Percentiles rank a stretch among this genome's conserved stretches.
Conservation (phyloP, 2,797 vertebrate species). For the Macrochelys suwanniensis region DNA sequence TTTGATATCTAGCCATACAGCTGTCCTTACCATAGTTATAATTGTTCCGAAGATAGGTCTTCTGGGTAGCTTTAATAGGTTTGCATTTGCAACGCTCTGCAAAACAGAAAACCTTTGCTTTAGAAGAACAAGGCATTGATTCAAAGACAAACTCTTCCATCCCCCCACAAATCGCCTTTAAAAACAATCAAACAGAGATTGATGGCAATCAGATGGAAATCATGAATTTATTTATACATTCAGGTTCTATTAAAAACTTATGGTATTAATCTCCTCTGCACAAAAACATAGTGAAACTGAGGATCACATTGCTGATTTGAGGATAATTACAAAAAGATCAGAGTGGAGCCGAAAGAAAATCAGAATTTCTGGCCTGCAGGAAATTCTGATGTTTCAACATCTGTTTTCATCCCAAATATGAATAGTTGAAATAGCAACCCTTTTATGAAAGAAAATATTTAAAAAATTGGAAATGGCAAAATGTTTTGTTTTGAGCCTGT, state of each 20-base stretch:
- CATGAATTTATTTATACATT: not conserved
- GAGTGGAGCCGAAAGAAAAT: not conserved
- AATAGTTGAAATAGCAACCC: not conserved
- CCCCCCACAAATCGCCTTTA: not conserved
- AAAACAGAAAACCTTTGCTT: conserved; percentile 61
- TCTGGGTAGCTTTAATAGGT: conserved; percentile 86
- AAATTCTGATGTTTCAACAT: not conserved
- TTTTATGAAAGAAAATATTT: not conserved
- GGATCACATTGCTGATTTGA: not conserved
- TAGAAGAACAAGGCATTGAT: not conserved
- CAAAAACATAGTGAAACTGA: not conserved
- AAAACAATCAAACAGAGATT: not conserved
- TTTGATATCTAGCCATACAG: not conserved
- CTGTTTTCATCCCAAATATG: not conserved
- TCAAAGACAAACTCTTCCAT: not conserved
- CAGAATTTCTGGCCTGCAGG: not conserved
- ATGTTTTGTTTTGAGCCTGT: not conserved
- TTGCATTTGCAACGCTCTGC: conserved; percentile 94
- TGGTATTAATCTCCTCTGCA: not conserved
- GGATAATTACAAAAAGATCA: not conserved
- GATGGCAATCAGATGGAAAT: not conserved
- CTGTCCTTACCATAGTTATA: conserved; percentile 95
- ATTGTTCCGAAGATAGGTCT: conserved; percentile 93
- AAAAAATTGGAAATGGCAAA: not conserved
- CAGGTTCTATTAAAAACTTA: not conserved